A percentile compares a stretch with the other conserved stretches of the same genome.
These are phyloP conservation scores for Penaeus vannamei DNA, from an alignment of 1,140 invertebrate species.

Conservation along the genomic window DNA sequence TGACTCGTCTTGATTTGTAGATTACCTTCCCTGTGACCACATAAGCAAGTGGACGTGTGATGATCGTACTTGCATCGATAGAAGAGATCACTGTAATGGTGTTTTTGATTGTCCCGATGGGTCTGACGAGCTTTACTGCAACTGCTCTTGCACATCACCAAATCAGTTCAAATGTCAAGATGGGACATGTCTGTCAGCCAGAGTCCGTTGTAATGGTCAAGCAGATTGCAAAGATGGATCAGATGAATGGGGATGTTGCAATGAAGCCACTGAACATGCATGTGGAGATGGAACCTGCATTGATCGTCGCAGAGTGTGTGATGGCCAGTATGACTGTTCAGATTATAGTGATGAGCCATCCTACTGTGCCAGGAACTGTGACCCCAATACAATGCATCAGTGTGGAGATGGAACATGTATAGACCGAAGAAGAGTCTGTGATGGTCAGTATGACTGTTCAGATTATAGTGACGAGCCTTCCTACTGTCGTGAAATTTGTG, in stretches of 20 bases:
- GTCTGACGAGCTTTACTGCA: slow-evolving; percentile 71
- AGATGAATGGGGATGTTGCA: slow-evolving; percentile 70
- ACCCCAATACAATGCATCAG: slow-evolving; percentile 68
- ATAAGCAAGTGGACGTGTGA: slow-evolving; percentile 70
- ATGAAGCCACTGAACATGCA: slow-evolving; percentile 68
- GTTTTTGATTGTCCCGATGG: slow-evolving; percentile 70
- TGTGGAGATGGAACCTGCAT: slow-evolving; percentile 73
- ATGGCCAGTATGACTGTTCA: slow-evolving; percentile 72
- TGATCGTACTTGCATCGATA: slow-evolving; percentile 69
- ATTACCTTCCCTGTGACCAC: slow-evolving; percentile 54
- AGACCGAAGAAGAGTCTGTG: slow-evolving; percentile 70
- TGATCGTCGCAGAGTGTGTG: slow-evolving; percentile 70
- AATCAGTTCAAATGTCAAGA: slow-evolving; percentile 74
- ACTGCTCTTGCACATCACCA: slow-evolving; percentile 52
- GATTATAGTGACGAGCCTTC: slow-evolving; percentile 73
- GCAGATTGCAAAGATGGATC: slow-evolving; percentile 70
- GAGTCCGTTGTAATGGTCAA: slow-evolving; percentile 66
- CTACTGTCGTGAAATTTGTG: slow-evolving; percentile 61
- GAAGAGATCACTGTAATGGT: slow-evolving; percentile 69
- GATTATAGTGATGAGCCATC: slow-evolving; percentile 73
- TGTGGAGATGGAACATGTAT: slow-evolving; percentile 73
- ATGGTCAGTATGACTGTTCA: slow-evolving; percentile 72
- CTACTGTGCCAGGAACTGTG: slow-evolving; percentile 63
- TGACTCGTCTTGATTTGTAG: slow-evolving; percentile 26
- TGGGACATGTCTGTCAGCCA: slow-evolving; percentile 72